Percentiles rank a stretch among this genome's conserved stretches.
Conservation (phyloP, 2,888 invertebrate species). For the Ligdia adustata region DNA sequence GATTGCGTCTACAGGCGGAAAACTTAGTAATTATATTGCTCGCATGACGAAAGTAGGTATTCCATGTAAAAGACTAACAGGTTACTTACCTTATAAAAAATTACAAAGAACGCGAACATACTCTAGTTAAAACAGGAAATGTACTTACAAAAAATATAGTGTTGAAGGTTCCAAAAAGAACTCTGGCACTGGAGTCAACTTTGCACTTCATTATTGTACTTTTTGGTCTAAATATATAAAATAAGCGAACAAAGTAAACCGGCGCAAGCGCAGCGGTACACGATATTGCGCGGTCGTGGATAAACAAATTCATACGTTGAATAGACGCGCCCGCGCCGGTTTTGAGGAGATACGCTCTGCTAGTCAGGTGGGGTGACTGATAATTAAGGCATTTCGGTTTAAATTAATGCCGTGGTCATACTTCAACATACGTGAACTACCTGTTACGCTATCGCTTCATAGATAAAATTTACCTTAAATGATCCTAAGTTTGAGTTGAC, state of each 20-base stretch:
- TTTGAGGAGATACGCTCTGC: constrained; percentile 82
- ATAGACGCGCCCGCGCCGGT: constrained; percentile 79
- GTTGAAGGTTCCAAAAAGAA: constrained; percentile 87
- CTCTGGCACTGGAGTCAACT: constrained; percentile 84
- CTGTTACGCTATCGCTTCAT: too few species aligned
- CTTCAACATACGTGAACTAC: constrained; percentile 27
- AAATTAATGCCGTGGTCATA: constrained; percentile 72
- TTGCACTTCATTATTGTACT: constrained; percentile 58
- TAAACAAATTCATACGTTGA: constrained; percentile 66
- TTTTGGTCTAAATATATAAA: constrained; percentile 21
- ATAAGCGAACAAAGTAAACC: not conserved
- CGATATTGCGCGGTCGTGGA: constrained; percentile 62
- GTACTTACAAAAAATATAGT: constrained; percentile 86
- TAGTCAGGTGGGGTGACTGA: constrained; percentile 82
- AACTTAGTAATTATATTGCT: too few species aligned
- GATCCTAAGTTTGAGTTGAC: too few species aligned
- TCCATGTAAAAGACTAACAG: too few species aligned
- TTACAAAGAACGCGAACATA: too few species aligned
- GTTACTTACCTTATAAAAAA: too few species aligned
- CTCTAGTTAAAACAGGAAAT: too few species aligned
- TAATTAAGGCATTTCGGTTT: constrained; percentile 81
- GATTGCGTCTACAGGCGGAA: too few species aligned
- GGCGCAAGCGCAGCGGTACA: constrained; percentile 37
- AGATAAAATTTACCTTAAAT: too few species aligned
- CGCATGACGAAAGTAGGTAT: too few species aligned